Conservation (phyloP, 2,888 invertebrate genomes). For the Troides aeacus region DNA sequence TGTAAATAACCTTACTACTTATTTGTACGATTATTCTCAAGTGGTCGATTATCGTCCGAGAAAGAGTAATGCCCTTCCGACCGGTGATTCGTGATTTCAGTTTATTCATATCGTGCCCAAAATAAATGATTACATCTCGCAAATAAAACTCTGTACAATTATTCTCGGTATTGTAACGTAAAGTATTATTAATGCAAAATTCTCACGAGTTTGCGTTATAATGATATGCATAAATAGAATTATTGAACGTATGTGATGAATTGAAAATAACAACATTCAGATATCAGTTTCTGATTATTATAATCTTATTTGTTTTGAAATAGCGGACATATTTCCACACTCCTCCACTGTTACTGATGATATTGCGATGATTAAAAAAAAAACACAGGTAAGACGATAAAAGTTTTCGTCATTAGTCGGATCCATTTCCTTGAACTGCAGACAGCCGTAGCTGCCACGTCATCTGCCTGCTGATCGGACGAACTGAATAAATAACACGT, state of each 20-base stretch:
- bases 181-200: slow-evolving; percentile 5
- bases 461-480: slow-evolving; percentile 46
- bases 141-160: slow-evolving; percentile 47
- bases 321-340: background rate
- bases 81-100: slow-evolving; percentile 61
- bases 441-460: slow-evolving; percentile 44
- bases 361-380: slow-evolving; percentile 29
- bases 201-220: background rate
- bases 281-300: slow-evolving; percentile 2
- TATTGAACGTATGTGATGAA: background rate
- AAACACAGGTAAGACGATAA: slow-evolving; percentile 34
- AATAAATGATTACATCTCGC: slow-evolving; percentile 44
- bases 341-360: slow-evolving; percentile 30
- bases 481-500: slow-evolving; percentile 30
- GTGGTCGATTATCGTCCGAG: slow-evolving; percentile 45
- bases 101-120: slow-evolving; percentile 56
- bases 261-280: background rate
- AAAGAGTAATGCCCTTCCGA: slow-evolving; percentile 66
- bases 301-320: slow-evolving; percentile 16
- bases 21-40: slow-evolving; percentile 35
- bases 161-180: slow-evolving; percentile 31
- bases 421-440: slow-evolving; percentile 46
- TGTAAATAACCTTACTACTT: slow-evolving; percentile 22
- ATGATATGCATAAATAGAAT: background rate
- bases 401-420: slow-evolving; percentile 36